Evolutionary conservation across 1,140 invertebrate genomes (phyloP).

Genomic region (Octopus sinensis): DNA sequence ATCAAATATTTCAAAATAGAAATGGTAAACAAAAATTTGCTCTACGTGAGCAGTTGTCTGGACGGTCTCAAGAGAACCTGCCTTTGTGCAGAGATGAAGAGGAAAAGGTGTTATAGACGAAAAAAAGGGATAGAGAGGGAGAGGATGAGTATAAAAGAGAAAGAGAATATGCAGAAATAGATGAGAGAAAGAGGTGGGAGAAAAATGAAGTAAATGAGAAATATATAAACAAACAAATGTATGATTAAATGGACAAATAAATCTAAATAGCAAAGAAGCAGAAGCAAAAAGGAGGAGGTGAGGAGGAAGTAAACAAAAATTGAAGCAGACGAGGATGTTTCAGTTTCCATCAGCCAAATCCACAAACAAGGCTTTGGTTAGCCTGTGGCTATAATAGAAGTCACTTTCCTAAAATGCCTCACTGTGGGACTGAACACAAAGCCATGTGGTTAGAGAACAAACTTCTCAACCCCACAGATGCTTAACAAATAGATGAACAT

Average conservation of each 20-base stretch:
- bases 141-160: constrained; percentile 11
- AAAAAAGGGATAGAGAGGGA: not conserved
- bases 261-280: not conserved
- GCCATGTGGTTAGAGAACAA: no score
- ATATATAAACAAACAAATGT: not conserved
- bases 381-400: no score
- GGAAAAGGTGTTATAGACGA: not conserved
- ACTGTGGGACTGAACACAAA: no score
- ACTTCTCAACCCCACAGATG: no score
- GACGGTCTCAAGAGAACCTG: no score
- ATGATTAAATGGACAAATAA: not conserved
- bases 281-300: not conserved
- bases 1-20: no score
- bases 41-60: no score
- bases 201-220: not conserved
- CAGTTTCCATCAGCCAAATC: no score
- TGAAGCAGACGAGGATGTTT: not conserved
- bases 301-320: not conserved
- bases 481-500: no score
- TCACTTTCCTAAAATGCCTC: no score
- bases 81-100: not conserved
- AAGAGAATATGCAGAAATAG: not conserved
- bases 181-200: not conserved
- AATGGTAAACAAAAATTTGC: no score
- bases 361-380: no score